Conservation (phyloP, 2,888 invertebrate genomes). For the Ophion slaviceki region DNA sequence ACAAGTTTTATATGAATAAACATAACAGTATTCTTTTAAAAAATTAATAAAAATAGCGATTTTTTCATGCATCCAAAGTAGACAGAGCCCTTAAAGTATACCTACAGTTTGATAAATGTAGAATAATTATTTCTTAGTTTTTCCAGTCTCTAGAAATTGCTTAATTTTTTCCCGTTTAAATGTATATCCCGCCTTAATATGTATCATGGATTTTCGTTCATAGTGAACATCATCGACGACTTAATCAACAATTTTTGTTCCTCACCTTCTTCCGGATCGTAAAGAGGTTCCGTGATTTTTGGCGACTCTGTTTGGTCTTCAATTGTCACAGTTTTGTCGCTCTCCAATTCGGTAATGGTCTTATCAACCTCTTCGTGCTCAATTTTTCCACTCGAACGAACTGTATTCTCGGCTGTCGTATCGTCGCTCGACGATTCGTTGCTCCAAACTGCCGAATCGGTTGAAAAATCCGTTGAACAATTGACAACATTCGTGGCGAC, state of each 20-base stretch:
- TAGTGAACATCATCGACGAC: too few species aligned
- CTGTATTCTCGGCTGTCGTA: background rate
- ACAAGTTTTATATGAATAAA: too few species aligned
- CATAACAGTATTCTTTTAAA: too few species aligned
- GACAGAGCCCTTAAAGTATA: too few species aligned
- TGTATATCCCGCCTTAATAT: too few species aligned
- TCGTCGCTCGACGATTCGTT: slow-evolving; percentile 40
- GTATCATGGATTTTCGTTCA: too few species aligned
- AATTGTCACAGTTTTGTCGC: slow-evolving; percentile 42
- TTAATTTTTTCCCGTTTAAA: too few species aligned
- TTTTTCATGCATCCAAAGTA: too few species aligned
- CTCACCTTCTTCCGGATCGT: slow-evolving; percentile 78
- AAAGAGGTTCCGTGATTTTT: slow-evolving; percentile 57
- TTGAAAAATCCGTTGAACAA: slow-evolving; percentile 11
- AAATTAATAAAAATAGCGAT: too few species aligned
- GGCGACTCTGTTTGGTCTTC: slow-evolving; percentile 26
- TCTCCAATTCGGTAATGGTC: slow-evolving; percentile 75
- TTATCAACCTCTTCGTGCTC: slow-evolving; percentile 69
- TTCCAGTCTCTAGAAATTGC: too few species aligned
- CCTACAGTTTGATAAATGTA: too few species aligned
- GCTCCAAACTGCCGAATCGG: slow-evolving; percentile 24
- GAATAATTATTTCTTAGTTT: too few species aligned
- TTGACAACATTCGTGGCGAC: slow-evolving; percentile 14
- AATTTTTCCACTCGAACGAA: slow-evolving; percentile 33
- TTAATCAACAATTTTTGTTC: background rate